Conservation (phyloP, 1,140 invertebrate species). For the Bombyx mori region DNA sequence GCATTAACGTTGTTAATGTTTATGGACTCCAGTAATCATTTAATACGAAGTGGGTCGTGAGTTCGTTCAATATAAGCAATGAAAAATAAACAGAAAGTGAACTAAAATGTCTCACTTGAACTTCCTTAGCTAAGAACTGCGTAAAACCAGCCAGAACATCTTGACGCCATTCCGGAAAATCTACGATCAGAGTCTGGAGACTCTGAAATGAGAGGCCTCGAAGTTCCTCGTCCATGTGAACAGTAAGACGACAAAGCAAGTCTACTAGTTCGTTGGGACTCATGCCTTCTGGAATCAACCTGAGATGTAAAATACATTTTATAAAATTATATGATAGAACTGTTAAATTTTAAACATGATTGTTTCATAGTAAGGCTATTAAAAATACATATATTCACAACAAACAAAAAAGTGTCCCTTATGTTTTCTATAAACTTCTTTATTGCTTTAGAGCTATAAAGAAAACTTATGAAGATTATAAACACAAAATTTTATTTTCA, state of each 20-base stretch:
- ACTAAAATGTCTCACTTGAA: constrained; percentile 72
- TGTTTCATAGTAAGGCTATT: too few species aligned
- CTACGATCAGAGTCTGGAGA: constrained; percentile 94
- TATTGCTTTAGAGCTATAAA: too few species aligned
- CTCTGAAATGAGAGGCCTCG: constrained; percentile 94
- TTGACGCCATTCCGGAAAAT: constrained; percentile 97
- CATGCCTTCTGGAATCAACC: constrained; percentile 98
- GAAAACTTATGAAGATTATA: too few species aligned
- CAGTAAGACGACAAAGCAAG: constrained; percentile 89
- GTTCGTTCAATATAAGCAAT: background rate
- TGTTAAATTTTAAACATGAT: background rate
- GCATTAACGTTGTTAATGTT: too few species aligned
- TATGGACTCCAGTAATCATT: too few species aligned
- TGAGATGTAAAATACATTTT: constrained; percentile 13
- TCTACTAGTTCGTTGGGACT: constrained; percentile 94
- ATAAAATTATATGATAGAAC: background rate
- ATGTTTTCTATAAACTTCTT: too few species aligned
- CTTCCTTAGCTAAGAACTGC: constrained; percentile 94
- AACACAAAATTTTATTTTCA: too few species aligned
- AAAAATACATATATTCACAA: too few species aligned
- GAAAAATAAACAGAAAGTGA: background rate
- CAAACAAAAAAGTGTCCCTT: too few species aligned
- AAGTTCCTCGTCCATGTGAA: constrained; percentile 94
- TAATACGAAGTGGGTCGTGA: too few species aligned
- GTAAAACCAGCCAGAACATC: constrained; percentile 95